Percentiles rank a stretch among this genome's conserved stretches.
These are phyloP conservation scores for Oxyura jamaicensis DNA, from an alignment of 2,113 vertebrate genomes.

Conservation along the genomic window DNA sequence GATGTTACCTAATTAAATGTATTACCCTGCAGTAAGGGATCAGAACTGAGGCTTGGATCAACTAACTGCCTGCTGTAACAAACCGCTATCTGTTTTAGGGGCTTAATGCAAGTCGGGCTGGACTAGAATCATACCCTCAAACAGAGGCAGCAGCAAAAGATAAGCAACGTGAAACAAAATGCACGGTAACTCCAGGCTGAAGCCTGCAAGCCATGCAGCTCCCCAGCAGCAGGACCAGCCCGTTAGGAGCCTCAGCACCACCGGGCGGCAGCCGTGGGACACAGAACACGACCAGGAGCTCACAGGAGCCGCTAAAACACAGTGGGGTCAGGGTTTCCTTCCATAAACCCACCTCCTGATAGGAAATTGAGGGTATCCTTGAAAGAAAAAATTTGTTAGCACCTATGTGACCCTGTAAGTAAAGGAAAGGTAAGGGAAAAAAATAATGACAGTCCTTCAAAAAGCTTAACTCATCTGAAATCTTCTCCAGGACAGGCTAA, in stretches of 20 bases:
- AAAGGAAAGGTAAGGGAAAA: not conserved
- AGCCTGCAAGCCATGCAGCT: not conserved
- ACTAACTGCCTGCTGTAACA: not conserved
- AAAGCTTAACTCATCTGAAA: not conserved
- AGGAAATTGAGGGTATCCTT: fast-evolving
- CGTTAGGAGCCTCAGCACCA: not conserved
- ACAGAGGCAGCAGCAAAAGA: not conserved
- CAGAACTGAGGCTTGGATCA: not conserved
- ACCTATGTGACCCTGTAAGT: fast-evolving
- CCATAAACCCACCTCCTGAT: not conserved
- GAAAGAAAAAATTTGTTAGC: not conserved
- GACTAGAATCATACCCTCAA: not conserved
- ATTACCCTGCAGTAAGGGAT: no score
- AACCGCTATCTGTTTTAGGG: fast-evolving
- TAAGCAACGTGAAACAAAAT: not conserved
- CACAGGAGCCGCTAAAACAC: fast-evolving
- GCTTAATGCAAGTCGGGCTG: not conserved
- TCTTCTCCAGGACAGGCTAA: not conserved
- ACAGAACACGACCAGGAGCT: fast-evolving
- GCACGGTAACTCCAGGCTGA: not conserved
- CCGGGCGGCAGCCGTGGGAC: slow-evolving; percentile 23
- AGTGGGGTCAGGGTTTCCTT: not conserved
- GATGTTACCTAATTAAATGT: not conserved
- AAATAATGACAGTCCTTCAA: not conserved
- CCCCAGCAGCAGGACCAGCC: not conserved